These are phyloP conservation scores for Platichthys flesus DNA, from an alignment of 2,113 vertebrate genomes.

Conservation along the genomic window DNA sequence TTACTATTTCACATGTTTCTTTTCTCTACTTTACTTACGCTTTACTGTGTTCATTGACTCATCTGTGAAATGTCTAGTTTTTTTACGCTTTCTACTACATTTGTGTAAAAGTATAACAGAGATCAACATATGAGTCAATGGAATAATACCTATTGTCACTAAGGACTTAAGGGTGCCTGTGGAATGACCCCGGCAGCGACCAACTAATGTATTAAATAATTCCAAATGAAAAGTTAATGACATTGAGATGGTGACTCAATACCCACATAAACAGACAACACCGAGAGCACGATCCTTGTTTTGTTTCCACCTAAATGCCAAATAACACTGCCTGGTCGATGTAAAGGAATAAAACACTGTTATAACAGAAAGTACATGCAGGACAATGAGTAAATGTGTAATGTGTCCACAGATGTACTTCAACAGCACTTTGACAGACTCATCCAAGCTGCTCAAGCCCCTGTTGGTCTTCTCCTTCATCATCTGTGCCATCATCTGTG, in stretches of 20 bases:
- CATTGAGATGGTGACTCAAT: too few relatives aligned
- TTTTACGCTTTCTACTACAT: background rate
- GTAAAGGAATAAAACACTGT: background rate
- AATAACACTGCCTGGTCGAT: background rate
- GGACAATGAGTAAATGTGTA: background rate
- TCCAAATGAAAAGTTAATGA: too few relatives aligned
- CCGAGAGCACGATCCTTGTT: background rate
- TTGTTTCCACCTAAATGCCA: background rate
- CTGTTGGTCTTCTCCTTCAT: conserved; percentile 96
- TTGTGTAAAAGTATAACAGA: too few relatives aligned
- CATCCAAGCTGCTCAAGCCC: conserved; percentile 96
- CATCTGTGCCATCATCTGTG: conserved; percentile 96
- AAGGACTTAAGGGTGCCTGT: too few relatives aligned
- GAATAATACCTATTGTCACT: too few relatives aligned
- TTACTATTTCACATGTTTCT: too few relatives aligned
- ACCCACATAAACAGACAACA: too few relatives aligned
- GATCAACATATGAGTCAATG: too few relatives aligned
- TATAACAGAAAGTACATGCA: background rate
- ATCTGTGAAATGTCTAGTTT: background rate
- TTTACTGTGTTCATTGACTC: background rate
- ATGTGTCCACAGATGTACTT: conserved; percentile 95
- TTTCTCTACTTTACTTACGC: too few relatives aligned
- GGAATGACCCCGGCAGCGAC: too few relatives aligned
- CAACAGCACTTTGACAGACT: conserved; percentile 96
- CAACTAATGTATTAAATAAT: too few relatives aligned